Percentiles rank a stretch among this genome's conserved stretches.
Evolutionary conservation across 2,888 invertebrate species (phyloP).

Genomic region (Tortrix viridana): DNA sequence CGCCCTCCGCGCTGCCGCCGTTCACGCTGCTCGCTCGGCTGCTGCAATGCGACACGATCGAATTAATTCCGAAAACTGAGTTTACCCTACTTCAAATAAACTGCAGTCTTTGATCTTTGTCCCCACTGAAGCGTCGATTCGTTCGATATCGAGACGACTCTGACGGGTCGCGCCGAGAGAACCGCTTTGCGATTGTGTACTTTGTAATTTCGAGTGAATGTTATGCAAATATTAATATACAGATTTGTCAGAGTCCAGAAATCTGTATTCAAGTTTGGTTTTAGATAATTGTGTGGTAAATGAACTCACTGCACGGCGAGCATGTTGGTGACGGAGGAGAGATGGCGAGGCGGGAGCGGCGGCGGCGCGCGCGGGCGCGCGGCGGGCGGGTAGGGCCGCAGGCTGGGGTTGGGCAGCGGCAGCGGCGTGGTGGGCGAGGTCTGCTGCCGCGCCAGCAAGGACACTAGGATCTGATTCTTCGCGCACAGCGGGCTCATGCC

Average conservation of each 20-base stretch:
- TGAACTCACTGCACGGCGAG: constrained; percentile 51
- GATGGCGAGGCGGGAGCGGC: constrained; percentile 42
- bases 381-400: constrained; percentile 60
- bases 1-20: constrained; percentile 48
- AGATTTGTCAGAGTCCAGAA: no score
- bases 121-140: no score
- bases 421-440: constrained; percentile 87
- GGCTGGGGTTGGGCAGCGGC: constrained; percentile 88
- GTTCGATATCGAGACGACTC: no score
- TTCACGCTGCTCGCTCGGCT: constrained; percentile 65
- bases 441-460: constrained; percentile 90
- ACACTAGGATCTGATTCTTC: constrained; percentile 93
- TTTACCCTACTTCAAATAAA: no score
- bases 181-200: no score
- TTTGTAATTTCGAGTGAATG: no score
- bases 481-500: constrained; percentile 89
- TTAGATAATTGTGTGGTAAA: not conserved
- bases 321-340: constrained; percentile 62
- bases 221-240: no score
- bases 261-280: no score
- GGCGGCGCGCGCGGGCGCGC: constrained; percentile 56
- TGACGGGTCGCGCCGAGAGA: no score
- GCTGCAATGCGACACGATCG: constrained; percentile 21
- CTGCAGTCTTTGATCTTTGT: no score
- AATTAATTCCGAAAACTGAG: no score